Conservation (phyloP, 2,888 invertebrate species). For the Pachydiplax longipennis region DNA sequence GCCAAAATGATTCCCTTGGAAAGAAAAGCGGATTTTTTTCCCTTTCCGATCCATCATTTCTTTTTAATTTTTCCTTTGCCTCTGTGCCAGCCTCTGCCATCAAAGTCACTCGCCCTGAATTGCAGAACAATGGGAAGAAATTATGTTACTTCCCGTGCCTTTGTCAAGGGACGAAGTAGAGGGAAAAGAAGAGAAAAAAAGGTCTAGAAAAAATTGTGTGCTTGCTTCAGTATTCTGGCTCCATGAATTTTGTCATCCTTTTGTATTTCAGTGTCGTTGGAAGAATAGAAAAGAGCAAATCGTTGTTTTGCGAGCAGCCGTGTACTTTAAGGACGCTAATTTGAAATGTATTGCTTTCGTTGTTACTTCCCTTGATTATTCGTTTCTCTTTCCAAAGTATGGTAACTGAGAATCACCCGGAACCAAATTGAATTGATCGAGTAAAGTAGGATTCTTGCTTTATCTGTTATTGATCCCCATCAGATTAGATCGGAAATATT, state of each 20-base stretch:
- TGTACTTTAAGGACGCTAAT: too few species aligned
- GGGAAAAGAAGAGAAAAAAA: not conserved
- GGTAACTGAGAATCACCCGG: too few species aligned
- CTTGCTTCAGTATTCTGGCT: not conserved
- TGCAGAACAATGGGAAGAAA: not conserved
- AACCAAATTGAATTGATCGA: too few species aligned
- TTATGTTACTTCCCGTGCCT: not conserved
- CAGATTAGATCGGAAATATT: too few species aligned
- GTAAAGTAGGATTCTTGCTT: too few species aligned
- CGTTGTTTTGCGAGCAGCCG: too few species aligned
- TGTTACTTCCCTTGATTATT: too few species aligned
- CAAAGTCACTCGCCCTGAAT: not conserved
- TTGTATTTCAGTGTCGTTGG: not conserved
- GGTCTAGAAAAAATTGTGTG: not conserved
- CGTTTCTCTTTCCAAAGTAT: too few species aligned
- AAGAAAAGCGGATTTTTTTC: not conserved
- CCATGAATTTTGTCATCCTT: not conserved
- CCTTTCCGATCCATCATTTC: not conserved
- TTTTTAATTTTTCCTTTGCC: not conserved
- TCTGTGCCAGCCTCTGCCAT: not conserved
- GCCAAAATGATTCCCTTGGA: not conserved
- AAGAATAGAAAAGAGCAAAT: not conserved
- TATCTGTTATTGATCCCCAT: too few species aligned
- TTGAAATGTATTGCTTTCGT: too few species aligned
- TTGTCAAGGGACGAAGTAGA: not conserved